Evolutionary conservation across 2,113 vertebrate genomes (phyloP).

Genomic region (Leucosticte australis): DNA sequence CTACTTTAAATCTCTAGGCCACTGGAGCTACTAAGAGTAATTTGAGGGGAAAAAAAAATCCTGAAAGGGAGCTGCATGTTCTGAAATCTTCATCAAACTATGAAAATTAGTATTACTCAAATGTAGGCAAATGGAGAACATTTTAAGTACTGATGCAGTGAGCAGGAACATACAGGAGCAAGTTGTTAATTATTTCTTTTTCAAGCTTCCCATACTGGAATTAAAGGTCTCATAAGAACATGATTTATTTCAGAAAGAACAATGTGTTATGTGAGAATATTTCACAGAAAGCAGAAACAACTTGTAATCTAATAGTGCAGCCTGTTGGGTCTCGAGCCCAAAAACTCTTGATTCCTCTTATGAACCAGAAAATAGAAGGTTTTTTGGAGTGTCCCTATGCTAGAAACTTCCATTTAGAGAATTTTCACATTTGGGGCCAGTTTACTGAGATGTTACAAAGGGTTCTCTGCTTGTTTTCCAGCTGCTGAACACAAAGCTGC

Average conservation of each 20-base stretch:
- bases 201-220: background rate
- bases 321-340: background rate
- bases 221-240: background rate
- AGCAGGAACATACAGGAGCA: background rate
- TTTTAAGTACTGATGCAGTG: background rate
- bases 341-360: background rate
- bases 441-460: background rate
- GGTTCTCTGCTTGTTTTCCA: constrained; percentile 45
- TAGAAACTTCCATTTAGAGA: background rate
- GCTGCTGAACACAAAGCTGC: constrained; percentile 37
- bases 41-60: background rate
- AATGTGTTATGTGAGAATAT: background rate
- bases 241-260: background rate
- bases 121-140: background rate
- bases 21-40: background rate
- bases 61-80: background rate
- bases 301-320: background rate
- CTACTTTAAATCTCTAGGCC: background rate
- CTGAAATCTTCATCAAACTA: background rate
- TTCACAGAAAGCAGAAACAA: background rate
- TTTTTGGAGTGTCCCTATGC: background rate
- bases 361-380: background rate
- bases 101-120: background rate
- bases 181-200: background rate
- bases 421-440: background rate